Evolutionary conservation across 2,797 vertebrate genomes (phyloP).

Genomic region (Channallabes apus): DNA sequence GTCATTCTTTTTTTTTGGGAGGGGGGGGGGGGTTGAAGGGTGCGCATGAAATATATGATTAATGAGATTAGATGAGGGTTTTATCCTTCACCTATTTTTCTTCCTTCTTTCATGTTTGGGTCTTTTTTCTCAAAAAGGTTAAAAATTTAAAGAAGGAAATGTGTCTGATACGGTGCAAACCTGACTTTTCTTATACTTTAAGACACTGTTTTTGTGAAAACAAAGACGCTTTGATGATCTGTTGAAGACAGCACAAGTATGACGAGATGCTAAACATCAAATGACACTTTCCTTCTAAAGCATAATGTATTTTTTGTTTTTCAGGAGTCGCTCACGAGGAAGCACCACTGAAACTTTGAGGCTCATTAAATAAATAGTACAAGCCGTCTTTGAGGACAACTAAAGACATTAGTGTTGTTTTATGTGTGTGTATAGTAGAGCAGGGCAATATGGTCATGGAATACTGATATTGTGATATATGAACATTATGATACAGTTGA

Average conservation of each 20-base stretch:
- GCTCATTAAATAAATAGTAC: background rate
- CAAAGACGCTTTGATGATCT: background rate
- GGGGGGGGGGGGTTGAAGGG: too few species aligned
- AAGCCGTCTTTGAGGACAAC: background rate
- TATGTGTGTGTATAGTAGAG: background rate
- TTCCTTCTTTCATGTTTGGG: background rate
- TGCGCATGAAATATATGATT: too few species aligned
- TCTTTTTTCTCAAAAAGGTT: background rate
- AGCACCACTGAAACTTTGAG: background rate
- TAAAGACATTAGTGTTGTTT: background rate
- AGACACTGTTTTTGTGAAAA: background rate
- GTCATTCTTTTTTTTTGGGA: background rate
- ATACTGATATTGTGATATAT: background rate
- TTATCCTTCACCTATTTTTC: background rate
- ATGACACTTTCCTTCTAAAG: background rate
- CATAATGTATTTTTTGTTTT: background rate
- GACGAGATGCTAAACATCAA: background rate
- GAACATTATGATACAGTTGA: background rate
- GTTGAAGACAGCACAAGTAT: background rate
- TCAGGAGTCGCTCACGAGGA: background rate
- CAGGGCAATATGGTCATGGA: background rate
- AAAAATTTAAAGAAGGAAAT: background rate
- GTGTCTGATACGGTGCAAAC: background rate
- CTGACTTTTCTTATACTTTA: background rate
- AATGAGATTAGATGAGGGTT: background rate